Base-by-base conservation (phyloP, 2,888 invertebrate species). In the Dioctria rufipes region DNA sequence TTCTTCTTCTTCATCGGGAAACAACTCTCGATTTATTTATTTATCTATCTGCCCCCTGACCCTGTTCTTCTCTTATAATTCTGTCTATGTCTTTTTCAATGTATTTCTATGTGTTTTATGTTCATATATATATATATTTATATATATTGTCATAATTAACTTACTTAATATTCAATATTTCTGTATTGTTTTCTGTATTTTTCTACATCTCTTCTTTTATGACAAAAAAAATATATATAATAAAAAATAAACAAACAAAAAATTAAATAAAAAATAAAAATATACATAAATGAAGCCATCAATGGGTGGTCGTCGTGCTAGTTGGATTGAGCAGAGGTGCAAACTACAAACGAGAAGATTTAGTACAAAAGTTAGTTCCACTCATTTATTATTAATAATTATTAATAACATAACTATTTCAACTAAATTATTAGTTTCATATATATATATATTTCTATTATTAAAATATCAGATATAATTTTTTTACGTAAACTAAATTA, bases 311-410 rank as follows among this genome's bases (percentile, higher is more conserved):
- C 89, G 88, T 87, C 89, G 88, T 86, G 86, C 87, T 87, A 89
- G 88, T 88, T 89, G 89, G 88, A 88, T 88, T 88, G 88, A 88
- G 87, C 89, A 89, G 88, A 88, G 88, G 88, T 88, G 88, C 88
- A 89, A 88, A 88, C 88, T 88, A 87, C 88, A 88, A 87, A 88
- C 89, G 87, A 88, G 88, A 88, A 89, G 88, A 89, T 88, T 88
- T 88, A 88, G 88, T 88, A 89, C 88, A 88, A 88, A 88, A 88
- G 88, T 88, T 88, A 88, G 88, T 88, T 86, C 88, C 87, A 87
- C 60, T 60, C 58, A 69, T 60, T 69, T 67, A 25, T 51, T 71
- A 66, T 69, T 63, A 63, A 25, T 1, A 46, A 63, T 63, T 79
- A 69, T 46, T 60, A 25, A 25, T 25, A 25, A 25, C 25, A 25